Conservation (phyloP, 2,888 invertebrate species). For the Euphydryas editha region DNA sequence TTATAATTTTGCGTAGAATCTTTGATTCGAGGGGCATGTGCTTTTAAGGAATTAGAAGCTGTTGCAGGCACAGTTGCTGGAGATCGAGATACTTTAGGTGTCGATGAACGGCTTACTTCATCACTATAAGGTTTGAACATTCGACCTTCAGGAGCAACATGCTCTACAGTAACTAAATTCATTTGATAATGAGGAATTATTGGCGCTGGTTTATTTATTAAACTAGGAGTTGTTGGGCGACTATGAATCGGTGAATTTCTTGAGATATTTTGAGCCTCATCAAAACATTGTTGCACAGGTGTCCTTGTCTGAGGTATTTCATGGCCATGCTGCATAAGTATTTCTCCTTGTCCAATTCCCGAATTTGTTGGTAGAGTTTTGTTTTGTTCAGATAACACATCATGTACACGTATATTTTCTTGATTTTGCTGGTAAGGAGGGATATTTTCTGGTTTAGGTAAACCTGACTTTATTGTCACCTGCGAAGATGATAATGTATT, state of each 20-base stretch:
- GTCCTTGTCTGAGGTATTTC: constrained; percentile 53
- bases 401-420: constrained; percentile 83
- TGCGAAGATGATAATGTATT: not conserved
- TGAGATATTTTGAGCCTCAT: constrained; percentile 70
- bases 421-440: constrained; percentile 87
- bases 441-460: constrained; percentile 85
- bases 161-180: constrained; percentile 88
- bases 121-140: constrained; percentile 85
- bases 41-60: constrained; percentile 84
- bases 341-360: constrained; percentile 61
- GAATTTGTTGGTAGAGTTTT: constrained; percentile 59
- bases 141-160: constrained; percentile 83
- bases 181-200: constrained; percentile 91
- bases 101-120: constrained; percentile 85
- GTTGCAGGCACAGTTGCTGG: constrained; percentile 88
- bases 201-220: constrained; percentile 89
- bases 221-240: constrained; percentile 87
- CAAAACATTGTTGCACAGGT: constrained; percentile 67
- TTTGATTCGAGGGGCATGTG: constrained; percentile 86
- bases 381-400: not conserved
- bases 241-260: constrained; percentile 81
- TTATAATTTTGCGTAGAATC: constrained; percentile 70
- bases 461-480: constrained; percentile 74
- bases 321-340: constrained; percentile 52
- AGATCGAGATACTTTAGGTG: constrained; percentile 85